Conservation (phyloP, 1,140 invertebrate genomes). For the Drosophila bipectinata region DNA sequence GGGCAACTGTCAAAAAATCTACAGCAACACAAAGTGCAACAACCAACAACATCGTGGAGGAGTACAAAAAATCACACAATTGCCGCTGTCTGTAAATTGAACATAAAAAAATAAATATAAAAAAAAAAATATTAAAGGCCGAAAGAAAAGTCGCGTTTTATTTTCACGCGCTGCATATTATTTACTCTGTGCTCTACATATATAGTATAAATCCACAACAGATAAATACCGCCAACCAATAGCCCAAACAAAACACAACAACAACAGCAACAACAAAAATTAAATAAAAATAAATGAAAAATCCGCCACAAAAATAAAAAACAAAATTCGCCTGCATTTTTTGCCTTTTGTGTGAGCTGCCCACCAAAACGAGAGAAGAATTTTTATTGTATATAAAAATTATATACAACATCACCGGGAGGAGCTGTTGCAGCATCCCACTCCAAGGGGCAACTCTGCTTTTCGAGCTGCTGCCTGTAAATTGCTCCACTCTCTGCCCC, state of each 20-base stretch:
- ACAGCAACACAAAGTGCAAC: conserved; percentile 59
- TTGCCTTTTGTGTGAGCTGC: conserved; percentile 68
- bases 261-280: not conserved
- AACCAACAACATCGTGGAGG: conserved; percentile 31
- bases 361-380: conserved; percentile 57
- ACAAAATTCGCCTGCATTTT: conserved; percentile 72
- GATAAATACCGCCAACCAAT: conserved; percentile 56
- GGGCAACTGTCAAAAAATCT: conserved; percentile 64
- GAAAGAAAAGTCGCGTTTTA: conserved; percentile 54
- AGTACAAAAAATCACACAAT: conserved; percentile 54
- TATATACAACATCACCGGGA: conserved; percentile 59
- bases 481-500: conserved; percentile 7
- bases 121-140: conserved; percentile 36
- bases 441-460: conserved; percentile 27
- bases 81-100: conserved; percentile 66
- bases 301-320: conserved; percentile 46
- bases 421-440: conserved; percentile 40
- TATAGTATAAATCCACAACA: conserved; percentile 44
- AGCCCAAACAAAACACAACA: conserved; percentile 55
- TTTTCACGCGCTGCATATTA: conserved; percentile 75
- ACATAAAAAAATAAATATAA: conserved; percentile 40
- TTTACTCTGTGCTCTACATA: conserved; percentile 71
- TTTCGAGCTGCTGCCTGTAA: conserved; percentile 34
- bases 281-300: conserved; percentile 37
- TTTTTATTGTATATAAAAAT: conserved; percentile 71